A percentile compares a stretch with the other conserved stretches of the same genome.
Evolutionary conservation across 2,888 invertebrate species (phyloP).

Genomic region (Drosophila colorata): DNA sequence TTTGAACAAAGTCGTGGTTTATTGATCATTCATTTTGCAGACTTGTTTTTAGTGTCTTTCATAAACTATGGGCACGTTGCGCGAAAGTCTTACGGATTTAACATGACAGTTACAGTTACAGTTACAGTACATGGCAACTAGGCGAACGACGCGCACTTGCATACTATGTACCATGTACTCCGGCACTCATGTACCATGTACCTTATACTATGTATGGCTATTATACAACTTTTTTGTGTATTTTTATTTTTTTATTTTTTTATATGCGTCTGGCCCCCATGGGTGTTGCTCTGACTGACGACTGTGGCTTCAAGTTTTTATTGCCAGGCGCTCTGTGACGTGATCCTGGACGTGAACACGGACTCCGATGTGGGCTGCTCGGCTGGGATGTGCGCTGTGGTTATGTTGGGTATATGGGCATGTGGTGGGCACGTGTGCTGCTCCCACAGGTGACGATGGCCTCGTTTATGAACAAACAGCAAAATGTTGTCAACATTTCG

Average conservation of each 20-base stretch:
- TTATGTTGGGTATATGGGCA: constrained; percentile 7
- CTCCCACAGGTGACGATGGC: constrained; percentile 82
- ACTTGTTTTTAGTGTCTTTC: constrained; percentile 52
- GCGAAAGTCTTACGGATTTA: constrained; percentile 65
- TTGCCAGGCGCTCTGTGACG: constrained; percentile 55
- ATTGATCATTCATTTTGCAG: constrained; percentile 32
- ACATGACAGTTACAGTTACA: constrained; percentile 68
- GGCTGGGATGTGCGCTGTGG: constrained; percentile 21
- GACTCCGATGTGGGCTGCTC: constrained; percentile 17
- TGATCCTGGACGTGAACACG: constrained; percentile 32
- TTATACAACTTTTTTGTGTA: constrained; percentile 58
- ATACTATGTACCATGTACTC: constrained; percentile 12
- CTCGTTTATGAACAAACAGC: constrained; percentile 81
- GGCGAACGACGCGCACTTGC: constrained; percentile 7
- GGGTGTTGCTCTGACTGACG: constrained; percentile 47
- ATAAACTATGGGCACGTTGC: constrained; percentile 65
- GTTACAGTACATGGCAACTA: constrained; percentile 44
- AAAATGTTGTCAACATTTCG: constrained; percentile 80
- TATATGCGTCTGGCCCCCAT: constrained; percentile 61
- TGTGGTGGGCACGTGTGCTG: constrained; percentile 49
- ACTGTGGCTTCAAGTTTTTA: constrained; percentile 60
- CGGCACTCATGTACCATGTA: constrained; percentile 14
- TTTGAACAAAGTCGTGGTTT: constrained; percentile 10
- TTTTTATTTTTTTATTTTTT: constrained; percentile 33
- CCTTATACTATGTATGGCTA: constrained; percentile 56